These are phyloP conservation scores for Hystrix brachyura DNA, from an alignment of 2,113 vertebrate genomes.

Conservation along the genomic window DNA sequence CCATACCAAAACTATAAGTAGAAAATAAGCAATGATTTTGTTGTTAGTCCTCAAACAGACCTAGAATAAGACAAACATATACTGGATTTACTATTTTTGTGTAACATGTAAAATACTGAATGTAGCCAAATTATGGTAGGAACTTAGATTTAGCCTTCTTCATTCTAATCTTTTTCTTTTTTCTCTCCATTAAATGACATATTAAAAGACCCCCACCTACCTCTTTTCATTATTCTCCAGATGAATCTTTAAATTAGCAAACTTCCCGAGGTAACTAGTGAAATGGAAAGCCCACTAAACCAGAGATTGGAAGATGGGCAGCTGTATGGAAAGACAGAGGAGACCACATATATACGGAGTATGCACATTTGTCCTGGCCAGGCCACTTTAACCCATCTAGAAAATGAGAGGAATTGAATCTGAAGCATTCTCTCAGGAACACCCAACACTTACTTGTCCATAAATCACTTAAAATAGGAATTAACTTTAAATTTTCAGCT, in stretches of 20 bases:
- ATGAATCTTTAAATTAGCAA: constrained; percentile 38
- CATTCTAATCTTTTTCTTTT: constrained; percentile 6
- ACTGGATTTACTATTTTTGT: background rate
- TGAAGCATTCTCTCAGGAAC: background rate
- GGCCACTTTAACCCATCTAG: background rate
- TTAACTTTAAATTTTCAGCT: background rate
- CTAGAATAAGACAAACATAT: background rate
- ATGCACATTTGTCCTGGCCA: background rate
- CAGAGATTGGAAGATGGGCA: background rate
- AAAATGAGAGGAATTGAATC: background rate
- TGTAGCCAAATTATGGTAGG: background rate
- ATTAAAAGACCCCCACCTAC: background rate
- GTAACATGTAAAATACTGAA: background rate
- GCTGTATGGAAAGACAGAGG: background rate
- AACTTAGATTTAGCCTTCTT: background rate
- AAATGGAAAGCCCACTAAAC: background rate
- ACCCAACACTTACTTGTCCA: background rate
- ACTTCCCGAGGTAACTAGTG: background rate
- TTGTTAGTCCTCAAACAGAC: background rate
- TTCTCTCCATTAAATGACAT: background rate
- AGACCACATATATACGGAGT: background rate
- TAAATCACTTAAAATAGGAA: background rate
- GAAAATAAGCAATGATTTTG: constrained; percentile 29
- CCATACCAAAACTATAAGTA: background rate
- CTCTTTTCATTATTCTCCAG: background rate